These are phyloP conservation scores for Gambusia yucatana DNA, from an alignment of 2,797 vertebrate species.

Conservation along the genomic window DNA sequence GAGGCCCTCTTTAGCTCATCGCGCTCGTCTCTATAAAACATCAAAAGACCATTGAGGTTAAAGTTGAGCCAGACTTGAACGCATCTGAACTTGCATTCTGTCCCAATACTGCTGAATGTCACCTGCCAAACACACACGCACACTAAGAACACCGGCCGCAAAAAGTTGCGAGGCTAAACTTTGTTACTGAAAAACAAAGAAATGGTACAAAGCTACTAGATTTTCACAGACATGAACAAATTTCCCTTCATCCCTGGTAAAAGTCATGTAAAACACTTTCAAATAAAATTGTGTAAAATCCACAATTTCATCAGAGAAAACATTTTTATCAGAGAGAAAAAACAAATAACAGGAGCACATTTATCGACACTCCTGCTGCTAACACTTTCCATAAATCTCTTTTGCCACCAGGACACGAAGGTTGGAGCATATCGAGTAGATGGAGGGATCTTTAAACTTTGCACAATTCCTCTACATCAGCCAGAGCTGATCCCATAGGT, in stretches of 20 bases:
- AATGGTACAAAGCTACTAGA: neutral
- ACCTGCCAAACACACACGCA: slow-evolving; percentile 55
- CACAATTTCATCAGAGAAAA: neutral
- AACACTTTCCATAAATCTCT: neutral
- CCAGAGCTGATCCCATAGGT: neutral
- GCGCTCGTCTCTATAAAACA: slow-evolving; percentile 71
- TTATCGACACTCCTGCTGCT: neutral
- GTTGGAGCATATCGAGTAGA: neutral
- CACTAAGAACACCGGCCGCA: slow-evolving; percentile 7
- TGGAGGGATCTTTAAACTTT: neutral
- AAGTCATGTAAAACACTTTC: neutral
- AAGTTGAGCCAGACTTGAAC: slow-evolving; percentile 64
- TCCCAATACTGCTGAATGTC: slow-evolving; percentile 61
- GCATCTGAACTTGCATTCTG: slow-evolving; percentile 20
- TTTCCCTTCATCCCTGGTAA: neutral
- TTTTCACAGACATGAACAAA: neutral
- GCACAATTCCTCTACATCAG: neutral
- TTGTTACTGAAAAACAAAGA: slow-evolving; percentile 63
- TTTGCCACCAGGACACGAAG: neutral
- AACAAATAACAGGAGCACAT: neutral
- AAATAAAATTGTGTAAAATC: neutral
- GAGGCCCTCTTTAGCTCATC: slow-evolving; percentile 63
- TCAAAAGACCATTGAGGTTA: slow-evolving; percentile 77
- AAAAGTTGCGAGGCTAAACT: slow-evolving; percentile 36
- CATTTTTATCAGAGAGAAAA: neutral